Percentiles rank a stretch among this genome's conserved stretches.
Conservation (phyloP, 2,888 invertebrate genomes). For the Lasioglossum zephyrum region DNA sequence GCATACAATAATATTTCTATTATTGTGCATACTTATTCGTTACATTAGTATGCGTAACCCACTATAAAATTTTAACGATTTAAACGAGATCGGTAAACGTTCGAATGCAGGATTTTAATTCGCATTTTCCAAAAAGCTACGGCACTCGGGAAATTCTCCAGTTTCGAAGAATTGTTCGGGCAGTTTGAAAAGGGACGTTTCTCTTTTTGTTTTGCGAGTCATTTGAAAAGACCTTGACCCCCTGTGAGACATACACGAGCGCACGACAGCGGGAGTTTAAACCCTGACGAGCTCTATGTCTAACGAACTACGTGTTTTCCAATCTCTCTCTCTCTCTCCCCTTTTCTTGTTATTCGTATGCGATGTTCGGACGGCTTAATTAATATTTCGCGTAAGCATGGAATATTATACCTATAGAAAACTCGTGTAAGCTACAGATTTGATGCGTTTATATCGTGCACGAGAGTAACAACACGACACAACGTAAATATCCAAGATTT, state of each 20-base stretch:
- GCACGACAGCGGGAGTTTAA: neutral
- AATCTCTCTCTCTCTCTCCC: neutral
- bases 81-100: neutral
- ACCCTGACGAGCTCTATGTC: neutral
- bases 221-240: slow-evolving; percentile 1
- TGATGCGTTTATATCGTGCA: neutral
- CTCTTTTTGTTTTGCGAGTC: neutral
- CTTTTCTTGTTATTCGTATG: neutral
- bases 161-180: neutral
- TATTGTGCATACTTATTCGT: too few relatives aligned
- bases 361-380: neutral
- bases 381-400: neutral
- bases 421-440: neutral
- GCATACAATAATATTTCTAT: too few relatives aligned
- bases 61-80: neutral
- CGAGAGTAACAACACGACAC: neutral
- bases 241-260: neutral
- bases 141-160: neutral
- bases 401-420: neutral
- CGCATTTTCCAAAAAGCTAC: neutral
- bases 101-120: neutral
- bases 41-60: too few relatives aligned
- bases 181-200: neutral
- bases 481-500: neutral
- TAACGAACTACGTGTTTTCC: slow-evolving; percentile 4